A percentile compares a stretch with the other conserved stretches of the same genome.
Conservation (phyloP, 2,797 vertebrate species). For the Protosalanx chinensis region DNA sequence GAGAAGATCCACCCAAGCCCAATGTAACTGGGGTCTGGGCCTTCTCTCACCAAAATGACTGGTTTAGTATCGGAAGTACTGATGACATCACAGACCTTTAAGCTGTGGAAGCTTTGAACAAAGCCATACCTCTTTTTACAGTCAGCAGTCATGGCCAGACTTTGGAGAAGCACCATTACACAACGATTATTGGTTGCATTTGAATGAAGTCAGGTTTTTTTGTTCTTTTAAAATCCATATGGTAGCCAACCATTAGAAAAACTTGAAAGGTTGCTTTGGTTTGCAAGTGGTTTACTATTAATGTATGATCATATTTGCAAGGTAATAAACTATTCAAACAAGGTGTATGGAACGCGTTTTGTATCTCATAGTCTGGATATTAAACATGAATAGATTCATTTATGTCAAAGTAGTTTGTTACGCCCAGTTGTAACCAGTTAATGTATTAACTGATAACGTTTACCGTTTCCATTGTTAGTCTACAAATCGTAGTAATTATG, state of each 20-base stretch:
- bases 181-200: not conserved
- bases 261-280: too few species aligned
- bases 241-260: not conserved
- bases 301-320: too few species aligned
- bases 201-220: not conserved
- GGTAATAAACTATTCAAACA: too few species aligned
- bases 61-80: conserved; percentile 33
- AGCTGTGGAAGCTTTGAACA: not conserved
- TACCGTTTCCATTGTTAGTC: too few species aligned
- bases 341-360: too few species aligned
- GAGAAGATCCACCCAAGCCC: conserved; percentile 30
- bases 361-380: too few species aligned
- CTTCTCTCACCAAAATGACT: conserved; percentile 38
- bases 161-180: not conserved
- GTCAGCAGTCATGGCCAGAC: not conserved
- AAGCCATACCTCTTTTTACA: not conserved
- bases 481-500: too few species aligned
- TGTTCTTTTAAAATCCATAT: not conserved
- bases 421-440: too few species aligned
- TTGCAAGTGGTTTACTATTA: too few species aligned
- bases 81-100: conserved; percentile 63
- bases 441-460: too few species aligned
- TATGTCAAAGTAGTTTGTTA: too few species aligned
- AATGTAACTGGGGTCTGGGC: conserved; percentile 21
- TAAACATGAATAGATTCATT: too few species aligned